phyloP scores from a whole-genome alignment of 2,888 invertebrate species.

The Sinelater perroti region DNA sequence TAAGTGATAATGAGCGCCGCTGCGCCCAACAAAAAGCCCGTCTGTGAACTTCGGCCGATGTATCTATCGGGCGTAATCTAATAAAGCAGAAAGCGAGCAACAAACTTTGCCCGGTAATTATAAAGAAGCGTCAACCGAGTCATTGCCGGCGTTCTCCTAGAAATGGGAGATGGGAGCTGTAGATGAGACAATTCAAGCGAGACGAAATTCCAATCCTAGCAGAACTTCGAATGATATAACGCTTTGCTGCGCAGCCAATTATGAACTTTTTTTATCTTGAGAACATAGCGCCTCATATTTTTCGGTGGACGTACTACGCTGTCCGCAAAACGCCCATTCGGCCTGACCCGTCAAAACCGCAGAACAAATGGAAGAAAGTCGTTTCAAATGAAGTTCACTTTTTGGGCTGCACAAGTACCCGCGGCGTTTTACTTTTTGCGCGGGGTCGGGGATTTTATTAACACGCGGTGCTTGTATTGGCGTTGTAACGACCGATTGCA shows the following conservation, averaged over 20 bases:
- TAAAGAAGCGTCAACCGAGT: conserved; percentile 15
- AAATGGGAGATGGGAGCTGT: conserved; percentile 12
- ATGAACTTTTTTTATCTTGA: conserved; percentile 14
- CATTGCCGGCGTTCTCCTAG: conserved; percentile 2
- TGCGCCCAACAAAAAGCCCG: background rate
- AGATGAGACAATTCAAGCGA: conserved; percentile 32
- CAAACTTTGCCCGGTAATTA: conserved; percentile 10
- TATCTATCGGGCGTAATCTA: background rate
- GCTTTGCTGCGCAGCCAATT: conserved; percentile 25
- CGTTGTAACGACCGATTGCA: too few species aligned
- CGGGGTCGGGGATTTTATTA: too few species aligned
- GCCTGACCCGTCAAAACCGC: background rate
- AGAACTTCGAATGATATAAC: conserved; percentile 24
- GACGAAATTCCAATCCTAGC: conserved; percentile 34
- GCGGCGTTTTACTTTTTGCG: too few species aligned
- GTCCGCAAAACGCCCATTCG: background rate
- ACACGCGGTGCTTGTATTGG: too few species aligned
- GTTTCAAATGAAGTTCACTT: too few species aligned
- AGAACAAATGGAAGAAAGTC: too few species aligned
- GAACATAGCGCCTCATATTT: background rate
- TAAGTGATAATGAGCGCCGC: too few species aligned
- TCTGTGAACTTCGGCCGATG: background rate
- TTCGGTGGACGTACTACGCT: background rate
- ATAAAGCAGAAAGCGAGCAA: conserved; percentile 1
- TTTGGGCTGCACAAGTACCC: too few species aligned